These are phyloP conservation scores for Lutraria rhynchaena DNA, from an alignment of 1,140 invertebrate genomes.

Conservation along the genomic window DNA sequence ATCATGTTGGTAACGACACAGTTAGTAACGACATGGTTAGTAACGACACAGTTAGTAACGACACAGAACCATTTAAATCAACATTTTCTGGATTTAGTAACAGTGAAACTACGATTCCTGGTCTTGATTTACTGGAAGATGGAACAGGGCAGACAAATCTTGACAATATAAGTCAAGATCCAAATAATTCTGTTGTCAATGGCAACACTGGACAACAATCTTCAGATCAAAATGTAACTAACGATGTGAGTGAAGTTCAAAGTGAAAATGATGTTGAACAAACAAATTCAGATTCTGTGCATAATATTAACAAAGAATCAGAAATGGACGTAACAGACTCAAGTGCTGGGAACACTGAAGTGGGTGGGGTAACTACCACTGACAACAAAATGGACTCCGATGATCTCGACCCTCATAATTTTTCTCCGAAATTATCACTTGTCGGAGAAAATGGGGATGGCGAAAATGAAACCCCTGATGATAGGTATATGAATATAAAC, in stretches of 20 bases:
- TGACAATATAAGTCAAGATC: background rate
- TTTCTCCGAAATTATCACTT: slow-evolving; percentile 6
- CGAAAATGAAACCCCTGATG: slow-evolving; percentile 4
- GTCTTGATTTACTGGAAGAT: slow-evolving; percentile 43
- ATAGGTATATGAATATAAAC: too few species aligned
- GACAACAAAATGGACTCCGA: slow-evolving; percentile 1
- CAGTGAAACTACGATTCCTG: slow-evolving; percentile 30
- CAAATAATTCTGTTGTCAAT: slow-evolving; percentile 7
- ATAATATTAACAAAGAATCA: background rate
- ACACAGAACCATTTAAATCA: background rate
- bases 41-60: background rate
- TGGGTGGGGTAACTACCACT: background rate
- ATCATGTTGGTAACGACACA: background rate
- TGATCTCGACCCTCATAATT: slow-evolving; percentile 37
- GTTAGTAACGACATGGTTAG: background rate
- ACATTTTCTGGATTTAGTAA: slow-evolving; percentile 22
- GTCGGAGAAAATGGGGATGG: background rate
- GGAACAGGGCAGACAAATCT: background rate
- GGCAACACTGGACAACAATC: background rate
- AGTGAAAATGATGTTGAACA: background rate
- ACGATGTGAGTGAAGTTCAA: too few species aligned
- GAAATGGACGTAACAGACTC: background rate
- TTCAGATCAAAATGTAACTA: too few species aligned
- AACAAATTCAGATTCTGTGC: too few species aligned
- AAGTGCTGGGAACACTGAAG: background rate